phyloP scores from a whole-genome alignment of 2,797 vertebrate genomes.

The Lagodon rhomboides region DNA sequence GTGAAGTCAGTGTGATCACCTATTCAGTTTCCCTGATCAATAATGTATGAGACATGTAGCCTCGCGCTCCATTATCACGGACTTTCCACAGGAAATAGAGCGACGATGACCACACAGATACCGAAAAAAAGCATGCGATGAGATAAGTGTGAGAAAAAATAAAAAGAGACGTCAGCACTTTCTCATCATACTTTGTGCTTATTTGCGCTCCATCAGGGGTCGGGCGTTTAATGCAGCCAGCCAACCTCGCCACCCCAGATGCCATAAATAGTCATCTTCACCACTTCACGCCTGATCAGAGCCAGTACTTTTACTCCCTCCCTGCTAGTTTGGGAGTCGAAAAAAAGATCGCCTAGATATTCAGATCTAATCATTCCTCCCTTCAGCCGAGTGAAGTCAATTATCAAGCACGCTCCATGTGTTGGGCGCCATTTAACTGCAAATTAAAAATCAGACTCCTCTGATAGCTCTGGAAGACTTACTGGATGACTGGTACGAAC shows the following conservation, averaged over 20 bases:
- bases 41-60: constrained; percentile 62
- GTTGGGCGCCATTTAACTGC: constrained; percentile 84
- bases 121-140: constrained; percentile 30
- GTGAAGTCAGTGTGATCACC: constrained; percentile 49
- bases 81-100: constrained; percentile 59
- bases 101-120: constrained; percentile 41
- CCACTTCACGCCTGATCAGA: constrained; percentile 74
- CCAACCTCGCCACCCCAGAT: constrained; percentile 33
- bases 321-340: constrained; percentile 62
- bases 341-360: constrained; percentile 73
- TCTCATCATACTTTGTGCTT: constrained; percentile 30
- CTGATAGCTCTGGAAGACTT: constrained; percentile 76
- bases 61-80: constrained; percentile 57
- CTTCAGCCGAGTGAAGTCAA: constrained; percentile 85
- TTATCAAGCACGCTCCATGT: constrained; percentile 83
- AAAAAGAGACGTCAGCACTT: constrained; percentile 24
- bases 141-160: constrained; percentile 34
- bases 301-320: constrained; percentile 66
- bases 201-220: constrained; percentile 55
- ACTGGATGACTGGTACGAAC: constrained; percentile 76
- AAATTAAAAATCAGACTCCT: constrained; percentile 85
- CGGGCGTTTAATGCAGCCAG: constrained; percentile 53
- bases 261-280: constrained; percentile 54
- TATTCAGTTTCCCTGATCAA: constrained; percentile 65
- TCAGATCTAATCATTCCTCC: constrained; percentile 84